Evolutionary conservation across 1,140 invertebrate species (phyloP), one percentile per base, ranked within the genome.

Genomic region (Caenorhabditis brenneri): DNA sequence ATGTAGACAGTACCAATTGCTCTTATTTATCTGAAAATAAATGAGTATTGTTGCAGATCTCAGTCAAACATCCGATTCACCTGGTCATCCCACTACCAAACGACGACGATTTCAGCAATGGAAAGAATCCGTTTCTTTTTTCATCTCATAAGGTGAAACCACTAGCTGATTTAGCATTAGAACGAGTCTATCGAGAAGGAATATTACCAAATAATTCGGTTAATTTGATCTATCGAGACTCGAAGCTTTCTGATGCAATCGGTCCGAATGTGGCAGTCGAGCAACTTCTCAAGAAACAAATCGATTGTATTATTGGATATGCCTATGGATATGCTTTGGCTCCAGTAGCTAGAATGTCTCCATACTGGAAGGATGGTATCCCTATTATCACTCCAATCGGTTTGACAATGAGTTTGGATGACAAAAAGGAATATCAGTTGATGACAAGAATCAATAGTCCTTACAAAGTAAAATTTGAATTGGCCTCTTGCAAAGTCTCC

Each of bases 401-500:
- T 0, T 94, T 95, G 87, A 95, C 95, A 0, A 93, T 94, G 80
- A 94, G 94, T 78, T 96, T 96, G 91, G 93, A 92, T 65, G 82
- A 86, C 90, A 94, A 94, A 89, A 88, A 88, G 87, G 65, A 93
- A 85, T 97, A 94, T 91, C 93, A 93, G 1, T 94, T 95, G 0
- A 92, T 97, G 39, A 97, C 95, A 0, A 93, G 96, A 53, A 94
- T 97, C 91, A 95, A 95, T 92, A 94, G 95, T 0, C 94, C 94
- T 39, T 95, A 95, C 91, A 93, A 92, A 81, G 93, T 95, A 88
- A 93, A n/a, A n/a, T n/a, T n/a, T n/a, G n/a, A n/a, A n/a, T n/a
- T n/a, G n/a, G n/a, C 94, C 1, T 94, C 2, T 39, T 58, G 15
- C 3, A 39, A 16, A 6, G 74, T 48, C 27, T 31, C n/a, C 27